Percentiles rank a stretch among this genome's conserved stretches.
Conservation (phyloP, 2,113 vertebrate species). For the Colinus virginianus region DNA sequence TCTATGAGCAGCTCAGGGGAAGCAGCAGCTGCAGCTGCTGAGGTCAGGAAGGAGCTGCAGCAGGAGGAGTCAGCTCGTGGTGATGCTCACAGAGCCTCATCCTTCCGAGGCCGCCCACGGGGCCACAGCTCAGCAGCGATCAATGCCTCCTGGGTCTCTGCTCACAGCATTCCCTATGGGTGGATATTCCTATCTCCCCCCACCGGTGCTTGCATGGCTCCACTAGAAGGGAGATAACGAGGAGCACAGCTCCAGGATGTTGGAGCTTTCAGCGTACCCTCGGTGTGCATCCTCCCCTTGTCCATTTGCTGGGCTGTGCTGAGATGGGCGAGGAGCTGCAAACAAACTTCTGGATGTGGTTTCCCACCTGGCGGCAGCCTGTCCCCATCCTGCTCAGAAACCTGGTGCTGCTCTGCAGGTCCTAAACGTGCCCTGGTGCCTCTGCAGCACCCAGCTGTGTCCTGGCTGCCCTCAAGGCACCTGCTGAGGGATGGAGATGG, state of each 20-base stretch:
- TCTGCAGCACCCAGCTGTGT: not conserved
- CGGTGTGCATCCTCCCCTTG: fast-evolving
- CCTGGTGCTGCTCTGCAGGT: not conserved
- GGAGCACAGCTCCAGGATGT: not conserved
- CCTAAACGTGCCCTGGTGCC: not conserved
- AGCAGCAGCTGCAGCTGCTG: not conserved
- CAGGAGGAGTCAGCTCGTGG: not conserved
- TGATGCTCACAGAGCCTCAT: constrained; percentile 29
- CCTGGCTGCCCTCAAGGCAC: fast-evolving
- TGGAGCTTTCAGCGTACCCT: not conserved
- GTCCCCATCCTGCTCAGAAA: not conserved
- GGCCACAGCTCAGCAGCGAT: not conserved
- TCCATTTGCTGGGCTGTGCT: fast-evolving
- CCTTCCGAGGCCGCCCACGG: constrained; percentile 22
- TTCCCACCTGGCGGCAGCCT: not conserved
- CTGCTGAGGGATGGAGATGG: not conserved
- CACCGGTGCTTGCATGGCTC: fast-evolving
- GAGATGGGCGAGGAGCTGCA: not conserved
- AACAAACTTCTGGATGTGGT: not conserved
- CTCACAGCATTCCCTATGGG: not conserved
- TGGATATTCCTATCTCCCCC: not conserved
- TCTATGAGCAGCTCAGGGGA: not conserved
- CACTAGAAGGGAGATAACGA: fast-evolving
- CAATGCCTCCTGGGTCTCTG: not conserved
- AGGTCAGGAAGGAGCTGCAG: not conserved